These are phyloP conservation scores for Drosophila quadrilineata DNA, from an alignment of 1,140 invertebrate genomes.

Conservation along the genomic window DNA sequence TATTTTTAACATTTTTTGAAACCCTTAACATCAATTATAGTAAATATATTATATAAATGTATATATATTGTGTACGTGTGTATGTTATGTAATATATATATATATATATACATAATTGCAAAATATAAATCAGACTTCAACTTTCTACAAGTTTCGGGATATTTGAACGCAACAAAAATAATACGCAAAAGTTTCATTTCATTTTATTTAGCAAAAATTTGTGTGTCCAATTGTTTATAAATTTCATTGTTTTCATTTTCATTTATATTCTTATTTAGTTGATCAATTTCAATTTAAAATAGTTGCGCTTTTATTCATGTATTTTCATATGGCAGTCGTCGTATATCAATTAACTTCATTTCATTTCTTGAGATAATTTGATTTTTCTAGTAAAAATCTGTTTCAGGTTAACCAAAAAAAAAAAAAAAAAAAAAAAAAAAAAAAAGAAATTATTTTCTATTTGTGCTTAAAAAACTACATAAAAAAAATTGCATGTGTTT, in stretches of 20 bases:
- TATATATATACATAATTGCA: slow-evolving; percentile 5
- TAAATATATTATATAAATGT: too few relatives aligned
- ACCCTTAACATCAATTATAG: too few relatives aligned
- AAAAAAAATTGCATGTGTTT: background rate
- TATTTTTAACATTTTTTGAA: too few relatives aligned
- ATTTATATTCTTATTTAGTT: slow-evolving; percentile 19
- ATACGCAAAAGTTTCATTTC: background rate
- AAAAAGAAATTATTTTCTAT: slow-evolving; percentile 20
- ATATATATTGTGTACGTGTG: too few relatives aligned
- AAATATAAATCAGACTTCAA: slow-evolving; percentile 33
- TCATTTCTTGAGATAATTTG: slow-evolving; percentile 73
- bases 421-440: slow-evolving; percentile 27
- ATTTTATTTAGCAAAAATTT: slow-evolving; percentile 1
- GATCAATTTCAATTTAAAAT: background rate
- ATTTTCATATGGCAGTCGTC: slow-evolving; percentile 72
- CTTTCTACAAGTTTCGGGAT: slow-evolving; percentile 25
- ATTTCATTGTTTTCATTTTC: background rate
- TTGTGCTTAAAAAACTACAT: slow-evolving; percentile 21
- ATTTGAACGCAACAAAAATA: slow-evolving; percentile 26
- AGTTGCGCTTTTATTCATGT: slow-evolving; percentile 26
- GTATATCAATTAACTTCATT: too few relatives aligned
- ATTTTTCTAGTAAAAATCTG: slow-evolving; percentile 58
- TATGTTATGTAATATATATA: too few relatives aligned
- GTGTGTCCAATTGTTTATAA: background rate
- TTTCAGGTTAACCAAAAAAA: slow-evolving; percentile 41